Conservation (phyloP, 2,113 vertebrate species). For the Tragelaphus strepsiceros region DNA sequence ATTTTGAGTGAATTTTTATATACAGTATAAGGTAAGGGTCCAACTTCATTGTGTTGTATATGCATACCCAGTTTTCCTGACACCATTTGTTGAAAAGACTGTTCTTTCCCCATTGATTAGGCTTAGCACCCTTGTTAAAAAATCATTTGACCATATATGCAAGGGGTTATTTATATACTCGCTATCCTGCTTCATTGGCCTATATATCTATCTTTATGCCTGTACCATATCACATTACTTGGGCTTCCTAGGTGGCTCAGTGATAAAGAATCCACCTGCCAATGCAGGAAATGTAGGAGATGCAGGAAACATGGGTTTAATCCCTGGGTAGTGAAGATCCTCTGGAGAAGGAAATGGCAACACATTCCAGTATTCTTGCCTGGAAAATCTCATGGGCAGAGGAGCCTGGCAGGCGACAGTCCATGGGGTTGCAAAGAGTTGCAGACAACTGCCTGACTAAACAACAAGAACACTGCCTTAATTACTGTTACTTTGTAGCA, state of each 20-base stretch:
- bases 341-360: neutral
- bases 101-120: neutral
- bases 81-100: neutral
- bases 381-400: neutral
- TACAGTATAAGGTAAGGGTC: neutral
- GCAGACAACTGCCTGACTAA: neutral
- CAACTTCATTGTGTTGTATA: neutral
- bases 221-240: neutral
- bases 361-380: neutral
- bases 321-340: neutral
- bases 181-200: neutral
- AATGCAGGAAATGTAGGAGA: neutral
- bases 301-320: neutral
- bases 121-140: neutral
- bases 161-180: neutral
- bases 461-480: neutral
- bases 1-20: neutral
- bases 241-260: neutral
- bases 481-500: neutral
- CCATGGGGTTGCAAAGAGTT: neutral
- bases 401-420: neutral
- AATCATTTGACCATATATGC: neutral
- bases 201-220: neutral
- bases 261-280: neutral
- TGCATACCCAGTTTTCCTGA: neutral